These are phyloP conservation scores for Ariolimax columbianus DNA, from an alignment of 2,888 invertebrate species.

Conservation along the genomic window DNA sequence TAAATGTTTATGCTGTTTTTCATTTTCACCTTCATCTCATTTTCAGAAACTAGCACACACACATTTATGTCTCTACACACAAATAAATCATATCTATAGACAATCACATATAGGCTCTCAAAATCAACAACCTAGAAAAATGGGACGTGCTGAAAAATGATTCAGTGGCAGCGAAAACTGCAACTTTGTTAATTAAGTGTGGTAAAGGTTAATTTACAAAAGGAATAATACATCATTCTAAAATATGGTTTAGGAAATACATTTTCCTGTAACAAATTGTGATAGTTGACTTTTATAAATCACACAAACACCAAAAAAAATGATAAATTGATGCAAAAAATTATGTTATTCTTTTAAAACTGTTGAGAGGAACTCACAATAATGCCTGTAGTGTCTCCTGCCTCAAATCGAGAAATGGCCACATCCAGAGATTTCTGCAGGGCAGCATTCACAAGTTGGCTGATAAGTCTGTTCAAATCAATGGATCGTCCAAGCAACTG, in stretches of 20 bases:
- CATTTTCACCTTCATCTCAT: too few relatives aligned
- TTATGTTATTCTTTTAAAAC: background rate
- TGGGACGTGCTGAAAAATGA: too few relatives aligned
- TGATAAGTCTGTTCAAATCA: constrained; percentile 93
- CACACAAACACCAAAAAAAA: background rate
- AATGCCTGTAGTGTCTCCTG: constrained; percentile 96
- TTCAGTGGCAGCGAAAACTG: too few relatives aligned
- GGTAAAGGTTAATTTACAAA: too few relatives aligned
- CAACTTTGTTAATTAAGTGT: too few relatives aligned
- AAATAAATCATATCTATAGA: too few relatives aligned
- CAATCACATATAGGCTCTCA: too few relatives aligned
- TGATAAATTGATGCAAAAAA: background rate
- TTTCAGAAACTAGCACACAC: too few relatives aligned
- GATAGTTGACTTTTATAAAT: background rate
- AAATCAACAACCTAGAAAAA: too few relatives aligned
- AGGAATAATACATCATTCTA: background rate
- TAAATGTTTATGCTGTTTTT: too few relatives aligned
- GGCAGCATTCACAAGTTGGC: constrained; percentile 96
- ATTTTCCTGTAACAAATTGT: background rate
- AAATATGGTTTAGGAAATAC: background rate
- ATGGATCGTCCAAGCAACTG: constrained; percentile 93
- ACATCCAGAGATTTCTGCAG: constrained; percentile 96
- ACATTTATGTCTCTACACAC: too few relatives aligned
- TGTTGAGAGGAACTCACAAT: constrained; percentile 84
- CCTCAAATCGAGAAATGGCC: constrained; percentile 97